Base-by-base conservation (phyloP, 1,140 invertebrate genomes). In the Meloidogyne hapla region DNA sequence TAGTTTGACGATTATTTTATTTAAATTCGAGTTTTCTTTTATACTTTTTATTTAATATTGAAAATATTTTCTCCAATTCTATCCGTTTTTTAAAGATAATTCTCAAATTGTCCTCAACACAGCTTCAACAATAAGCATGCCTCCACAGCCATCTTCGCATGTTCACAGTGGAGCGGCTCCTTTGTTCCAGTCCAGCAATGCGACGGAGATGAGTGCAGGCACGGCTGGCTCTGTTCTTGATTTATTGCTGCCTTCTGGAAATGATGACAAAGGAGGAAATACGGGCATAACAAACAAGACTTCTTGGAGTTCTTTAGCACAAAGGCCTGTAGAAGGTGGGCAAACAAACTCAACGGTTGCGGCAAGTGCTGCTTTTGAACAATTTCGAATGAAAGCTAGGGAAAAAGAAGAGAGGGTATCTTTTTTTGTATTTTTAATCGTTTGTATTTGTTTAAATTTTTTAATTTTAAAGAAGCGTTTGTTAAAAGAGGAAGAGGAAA, bases 361-460 rank as follows among this genome's bases (percentile, higher is more conserved):
- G 8, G 56, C 70, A 9, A 25, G 21, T 15, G 67, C 78, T 69
- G 72, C 70, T 13, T 81, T 79, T 66, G 77, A 83, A 38, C 56
- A 28, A 38, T 83, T 81, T 64, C 48, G 67, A 26, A 78, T 65
- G 56, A 65, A 69, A 38, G 80, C 83, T 21, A 42, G 56, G 28
- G 81, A 79, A 69, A 83, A 81, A 63, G 81, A 81, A 48, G 78
- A 83, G 23, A 70, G 82, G 77, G 70, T 81, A 1, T 18, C 10
- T 69, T n/a, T 69, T 64, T 42, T 69, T 15, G 42, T 10, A 6
- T 21, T 38, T 21, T 67, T 42, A 21, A 5, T 18, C 9, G 12
- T 5, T n/a, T 6, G 18, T 23, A 9, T 28, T 10, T 45, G 1
- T 15, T 56, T 26, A 74, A 18, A 8, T 15, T 2, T 61, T 15